Conservation (phyloP, 1,140 invertebrate genomes). For the Parasteatoda tepidariorum region DNA sequence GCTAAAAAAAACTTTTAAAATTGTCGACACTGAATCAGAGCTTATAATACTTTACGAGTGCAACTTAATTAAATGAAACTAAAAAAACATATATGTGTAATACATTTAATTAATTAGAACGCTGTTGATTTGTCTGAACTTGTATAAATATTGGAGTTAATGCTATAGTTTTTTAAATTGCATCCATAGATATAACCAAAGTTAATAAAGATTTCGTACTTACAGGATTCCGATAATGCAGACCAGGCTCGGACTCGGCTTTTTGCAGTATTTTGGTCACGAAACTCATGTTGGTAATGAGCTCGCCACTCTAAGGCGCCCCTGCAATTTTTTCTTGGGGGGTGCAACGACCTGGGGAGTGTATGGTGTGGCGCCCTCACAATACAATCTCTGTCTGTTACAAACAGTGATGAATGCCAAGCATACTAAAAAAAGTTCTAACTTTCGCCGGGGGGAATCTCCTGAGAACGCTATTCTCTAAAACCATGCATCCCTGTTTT, state of each 20-base stretch:
- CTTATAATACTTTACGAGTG: background rate
- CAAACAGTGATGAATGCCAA: background rate
- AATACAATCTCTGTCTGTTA: background rate
- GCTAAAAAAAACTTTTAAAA: no score
- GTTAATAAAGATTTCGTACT: no score
- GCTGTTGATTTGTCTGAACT: no score
- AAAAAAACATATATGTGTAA: background rate
- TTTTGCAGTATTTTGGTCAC: conserved; percentile 32
- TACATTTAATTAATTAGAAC: no score
- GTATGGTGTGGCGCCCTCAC: conserved; percentile 47
- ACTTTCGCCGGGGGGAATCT: background rate
- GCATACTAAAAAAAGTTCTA: background rate
- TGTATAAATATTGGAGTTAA: no score
- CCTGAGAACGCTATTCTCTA: no score
- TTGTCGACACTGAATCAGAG: no score
- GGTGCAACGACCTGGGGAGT: conserved; percentile 1
- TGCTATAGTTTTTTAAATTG: no score
- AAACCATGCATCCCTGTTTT: no score
- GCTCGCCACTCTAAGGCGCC: background rate
- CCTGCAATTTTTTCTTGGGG: background rate
- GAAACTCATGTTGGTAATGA: conserved; percentile 51
- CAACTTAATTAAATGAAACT: background rate
- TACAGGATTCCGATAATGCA: conserved; percentile 58
- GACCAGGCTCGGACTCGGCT: conserved; percentile 43
- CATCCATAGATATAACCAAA: no score